phyloP scores from a whole-genome alignment of 2,888 invertebrate species.

The Megalurothrips usitatus region DNA sequence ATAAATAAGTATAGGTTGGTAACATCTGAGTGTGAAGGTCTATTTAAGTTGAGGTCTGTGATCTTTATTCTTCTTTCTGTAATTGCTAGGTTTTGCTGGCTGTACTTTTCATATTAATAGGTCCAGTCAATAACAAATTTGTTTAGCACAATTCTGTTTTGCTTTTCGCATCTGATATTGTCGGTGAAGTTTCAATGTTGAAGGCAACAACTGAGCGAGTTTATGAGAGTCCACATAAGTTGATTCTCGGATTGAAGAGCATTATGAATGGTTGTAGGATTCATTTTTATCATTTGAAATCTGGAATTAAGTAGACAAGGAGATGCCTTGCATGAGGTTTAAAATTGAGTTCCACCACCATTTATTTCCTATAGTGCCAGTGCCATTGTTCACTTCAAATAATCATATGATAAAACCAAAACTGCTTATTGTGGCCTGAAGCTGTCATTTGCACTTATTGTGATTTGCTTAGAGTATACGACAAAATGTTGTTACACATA shows the following conservation, averaged over 20 bases:
- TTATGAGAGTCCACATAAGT: too few relatives aligned
- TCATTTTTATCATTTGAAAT: too few relatives aligned
- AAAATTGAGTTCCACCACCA: too few relatives aligned
- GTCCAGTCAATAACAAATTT: neutral
- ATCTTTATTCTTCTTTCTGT: conserved; percentile 13
- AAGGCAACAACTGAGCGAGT: too few relatives aligned
- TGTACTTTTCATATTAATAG: neutral
- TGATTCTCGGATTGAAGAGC: too few relatives aligned
- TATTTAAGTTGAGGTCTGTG: conserved; percentile 13
- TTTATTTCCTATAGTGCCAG: too few relatives aligned
- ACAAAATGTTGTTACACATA: neutral
- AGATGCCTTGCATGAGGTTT: too few relatives aligned
- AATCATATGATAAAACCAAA: too few relatives aligned
- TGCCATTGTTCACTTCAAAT: too few relatives aligned
- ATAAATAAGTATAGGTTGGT: conserved; percentile 15
- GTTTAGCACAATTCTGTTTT: neutral
- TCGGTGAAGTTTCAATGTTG: neutral
- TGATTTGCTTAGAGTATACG: conserved; percentile 25
- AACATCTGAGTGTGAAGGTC: neutral
- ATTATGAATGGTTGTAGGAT: too few relatives aligned
- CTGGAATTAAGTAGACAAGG: too few relatives aligned
- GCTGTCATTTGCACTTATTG: conserved; percentile 10
- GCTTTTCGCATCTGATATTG: neutral
- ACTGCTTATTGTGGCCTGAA: neutral
- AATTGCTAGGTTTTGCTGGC: neutral